Evolutionary conservation across 2,888 invertebrate species (phyloP).

Genomic region (Leptinotarsa peninsularis): DNA sequence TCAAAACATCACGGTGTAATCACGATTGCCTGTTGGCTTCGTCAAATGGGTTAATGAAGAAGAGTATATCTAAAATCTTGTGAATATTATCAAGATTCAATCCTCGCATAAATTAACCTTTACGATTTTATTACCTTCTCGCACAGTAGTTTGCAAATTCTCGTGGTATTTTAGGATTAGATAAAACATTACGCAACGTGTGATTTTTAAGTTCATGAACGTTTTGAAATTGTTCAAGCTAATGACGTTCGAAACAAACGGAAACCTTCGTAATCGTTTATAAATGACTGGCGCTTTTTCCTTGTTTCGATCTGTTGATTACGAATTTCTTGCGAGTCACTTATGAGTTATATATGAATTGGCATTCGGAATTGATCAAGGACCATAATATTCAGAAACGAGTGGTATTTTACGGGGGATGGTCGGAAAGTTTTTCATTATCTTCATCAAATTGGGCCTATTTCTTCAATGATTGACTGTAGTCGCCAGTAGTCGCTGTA

Average conservation of each 20-base stretch:
- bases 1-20: not conserved
- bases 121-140: slow-evolving; percentile 2
- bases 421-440: not conserved
- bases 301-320: slow-evolving; percentile 9
- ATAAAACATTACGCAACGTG: not conserved
- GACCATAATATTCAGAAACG: not conserved
- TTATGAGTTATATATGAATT: not conserved
- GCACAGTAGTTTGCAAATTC: slow-evolving; percentile 1
- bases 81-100: slow-evolving; percentile 2
- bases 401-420: not conserved
- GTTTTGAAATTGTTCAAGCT: not conserved
- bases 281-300: not conserved
- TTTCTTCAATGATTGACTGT: no score
- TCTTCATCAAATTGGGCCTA: not conserved
- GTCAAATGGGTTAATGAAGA: slow-evolving; percentile 10
- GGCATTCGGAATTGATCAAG: not conserved
- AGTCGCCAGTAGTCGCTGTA: no score
- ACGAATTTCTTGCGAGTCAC: slow-evolving; percentile 11
- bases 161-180: slow-evolving; percentile 1
- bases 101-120: slow-evolving; percentile 1
- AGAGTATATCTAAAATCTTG: slow-evolving; percentile 3
- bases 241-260: not conserved
- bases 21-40: not conserved
- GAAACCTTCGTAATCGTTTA: slow-evolving; percentile 4
- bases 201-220: slow-evolving; percentile 10